Conservation (phyloP, 2,113 vertebrate genomes). For the Xyrauchen texanus region DNA sequence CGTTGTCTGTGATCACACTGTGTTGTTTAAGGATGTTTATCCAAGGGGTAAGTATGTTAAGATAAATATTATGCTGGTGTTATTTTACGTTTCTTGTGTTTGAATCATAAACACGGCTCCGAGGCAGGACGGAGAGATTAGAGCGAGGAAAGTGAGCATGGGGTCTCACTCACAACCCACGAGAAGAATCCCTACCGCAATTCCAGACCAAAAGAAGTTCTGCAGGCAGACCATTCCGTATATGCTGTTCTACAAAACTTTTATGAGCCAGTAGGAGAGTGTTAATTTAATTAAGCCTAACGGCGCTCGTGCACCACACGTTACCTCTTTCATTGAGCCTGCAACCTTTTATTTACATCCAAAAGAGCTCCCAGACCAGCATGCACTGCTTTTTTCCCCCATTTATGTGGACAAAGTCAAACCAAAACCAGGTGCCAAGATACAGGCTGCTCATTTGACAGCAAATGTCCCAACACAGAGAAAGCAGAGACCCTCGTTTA, state of each 20-base stretch:
- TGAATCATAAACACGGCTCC: conserved; percentile 67
- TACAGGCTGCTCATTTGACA: conserved; percentile 25
- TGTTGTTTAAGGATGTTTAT: conserved; percentile 76
- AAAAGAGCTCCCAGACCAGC: background rate
- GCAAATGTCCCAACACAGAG: conserved; percentile 40
- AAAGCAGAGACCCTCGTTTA: too few species aligned
- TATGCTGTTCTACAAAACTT: background rate
- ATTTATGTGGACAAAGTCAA: conserved; percentile 17
- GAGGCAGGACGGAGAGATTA: conserved; percentile 44
- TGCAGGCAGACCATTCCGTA: background rate
- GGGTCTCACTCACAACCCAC: conserved; percentile 31
- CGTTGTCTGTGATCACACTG: conserved; percentile 64
- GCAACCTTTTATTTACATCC: conserved; percentile 22
- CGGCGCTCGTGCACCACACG: background rate
- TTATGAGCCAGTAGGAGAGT: background rate
- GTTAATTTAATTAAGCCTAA: conserved; percentile 31
- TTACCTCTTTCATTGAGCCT: conserved; percentile 34
- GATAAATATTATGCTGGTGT: conserved; percentile 78
- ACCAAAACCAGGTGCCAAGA: conserved; percentile 35
- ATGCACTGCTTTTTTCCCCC: background rate
- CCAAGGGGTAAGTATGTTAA: conserved; percentile 71
- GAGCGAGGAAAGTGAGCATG: background rate
- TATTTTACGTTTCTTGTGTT: conserved; percentile 74
- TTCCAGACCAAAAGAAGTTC: background rate
- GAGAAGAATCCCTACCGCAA: conserved; percentile 15